A percentile compares a stretch with the other conserved stretches of the same genome.
Evolutionary conservation across 2,113 vertebrate species (phyloP).

Genomic region (Alouatta palliata): DNA sequence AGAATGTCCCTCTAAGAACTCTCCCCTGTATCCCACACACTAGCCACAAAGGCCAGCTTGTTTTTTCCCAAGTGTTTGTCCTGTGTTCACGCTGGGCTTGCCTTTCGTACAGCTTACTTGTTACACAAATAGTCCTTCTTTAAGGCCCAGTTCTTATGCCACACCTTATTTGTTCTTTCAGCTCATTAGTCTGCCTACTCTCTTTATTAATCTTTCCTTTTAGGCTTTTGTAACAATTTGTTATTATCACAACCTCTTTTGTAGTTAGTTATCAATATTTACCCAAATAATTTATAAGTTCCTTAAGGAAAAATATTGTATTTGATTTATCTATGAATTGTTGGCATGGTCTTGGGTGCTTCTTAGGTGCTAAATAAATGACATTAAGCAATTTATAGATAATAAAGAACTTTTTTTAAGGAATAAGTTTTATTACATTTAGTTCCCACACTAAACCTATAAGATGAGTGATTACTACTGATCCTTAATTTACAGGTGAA

Average conservation of each 20-base stretch:
- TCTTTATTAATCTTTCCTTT: constrained; percentile 17
- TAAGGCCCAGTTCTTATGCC: background rate
- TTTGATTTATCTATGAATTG: constrained; percentile 20
- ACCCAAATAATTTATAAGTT: background rate
- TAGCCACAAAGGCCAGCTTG: background rate
- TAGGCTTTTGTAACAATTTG: background rate
- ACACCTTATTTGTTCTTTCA: background rate
- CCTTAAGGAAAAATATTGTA: background rate
- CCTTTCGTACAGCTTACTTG: background rate
- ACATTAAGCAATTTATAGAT: background rate
- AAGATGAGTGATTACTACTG: background rate
- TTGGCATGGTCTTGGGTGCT: background rate
- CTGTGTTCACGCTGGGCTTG: background rate
- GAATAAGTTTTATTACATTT: background rate
- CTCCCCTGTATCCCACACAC: background rate
- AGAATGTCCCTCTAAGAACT: background rate
- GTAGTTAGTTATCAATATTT: background rate
- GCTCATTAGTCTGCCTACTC: background rate
- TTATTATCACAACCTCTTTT: background rate
- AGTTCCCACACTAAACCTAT: background rate
- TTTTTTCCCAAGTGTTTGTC: background rate
- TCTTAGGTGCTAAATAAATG: background rate
- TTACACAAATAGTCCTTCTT: background rate
- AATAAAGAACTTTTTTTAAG: background rate
- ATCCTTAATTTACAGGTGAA: background rate